Conservation (phyloP, 2,797 vertebrate genomes). For the Caiman crocodilus region DNA sequence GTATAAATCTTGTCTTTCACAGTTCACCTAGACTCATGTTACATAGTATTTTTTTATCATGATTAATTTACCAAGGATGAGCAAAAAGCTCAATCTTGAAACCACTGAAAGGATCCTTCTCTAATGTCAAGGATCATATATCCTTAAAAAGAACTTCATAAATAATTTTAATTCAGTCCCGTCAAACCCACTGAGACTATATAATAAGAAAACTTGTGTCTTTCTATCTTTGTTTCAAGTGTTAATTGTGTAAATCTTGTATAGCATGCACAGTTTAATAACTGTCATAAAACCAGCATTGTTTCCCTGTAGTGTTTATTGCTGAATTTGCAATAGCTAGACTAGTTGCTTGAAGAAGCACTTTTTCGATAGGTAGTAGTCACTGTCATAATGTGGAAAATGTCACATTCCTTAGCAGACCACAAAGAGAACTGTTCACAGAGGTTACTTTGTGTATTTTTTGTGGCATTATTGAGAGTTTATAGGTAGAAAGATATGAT, state of each 20-base stretch:
- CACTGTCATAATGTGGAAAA: background rate
- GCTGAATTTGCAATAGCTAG: constrained; percentile 21
- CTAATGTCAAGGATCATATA: constrained; percentile 6
- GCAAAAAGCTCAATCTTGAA: constrained; percentile 7
- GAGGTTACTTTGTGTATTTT: background rate
- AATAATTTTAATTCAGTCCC: constrained; percentile 49
- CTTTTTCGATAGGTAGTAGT: background rate
- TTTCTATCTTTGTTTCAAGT: constrained; percentile 31
- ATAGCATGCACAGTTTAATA: constrained; percentile 15
- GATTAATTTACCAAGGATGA: constrained; percentile 51
- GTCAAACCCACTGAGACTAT: background rate
- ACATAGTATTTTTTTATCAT: background rate
- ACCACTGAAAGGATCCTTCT: constrained; percentile 31
- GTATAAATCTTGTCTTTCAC: constrained; percentile 61
- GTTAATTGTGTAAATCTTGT: constrained; percentile 26
- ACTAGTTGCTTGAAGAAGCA: background rate
- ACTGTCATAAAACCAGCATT: constrained; percentile 38
- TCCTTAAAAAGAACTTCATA: constrained; percentile 33
- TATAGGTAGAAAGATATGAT: background rate
- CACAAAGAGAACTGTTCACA: background rate
- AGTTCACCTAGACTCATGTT: constrained; percentile 30
- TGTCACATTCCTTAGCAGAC: background rate
- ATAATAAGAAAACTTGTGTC: constrained; percentile 19
- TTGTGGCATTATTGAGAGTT: background rate
- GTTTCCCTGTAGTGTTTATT: constrained; percentile 16